Conservation (phyloP, 53 echinoderm and acorn worm species). For the Echinarachnius parma region DNA sequence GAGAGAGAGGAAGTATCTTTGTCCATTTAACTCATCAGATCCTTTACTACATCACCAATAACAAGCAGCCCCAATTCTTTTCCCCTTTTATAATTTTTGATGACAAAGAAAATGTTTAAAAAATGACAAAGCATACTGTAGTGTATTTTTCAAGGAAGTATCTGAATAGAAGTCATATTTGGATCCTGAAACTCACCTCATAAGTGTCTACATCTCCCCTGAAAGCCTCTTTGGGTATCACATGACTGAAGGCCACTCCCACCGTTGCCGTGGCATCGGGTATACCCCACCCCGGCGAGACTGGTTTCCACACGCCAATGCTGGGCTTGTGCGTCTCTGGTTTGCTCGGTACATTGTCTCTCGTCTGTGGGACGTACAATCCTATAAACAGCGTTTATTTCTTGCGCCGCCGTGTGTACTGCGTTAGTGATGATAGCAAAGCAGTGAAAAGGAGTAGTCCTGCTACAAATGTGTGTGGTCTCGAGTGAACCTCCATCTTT, state of each 20-base stretch:
- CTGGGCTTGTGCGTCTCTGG: constrained; percentile 6
- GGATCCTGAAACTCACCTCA: constrained; percentile 64
- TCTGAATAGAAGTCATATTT: no score
- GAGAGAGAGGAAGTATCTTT: no score
- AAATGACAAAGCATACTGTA: no score
- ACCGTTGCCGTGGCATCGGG: constrained; percentile 82
- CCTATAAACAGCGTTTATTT: constrained; percentile 37
- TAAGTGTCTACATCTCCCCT: constrained; percentile 82
- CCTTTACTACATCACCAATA: no score
- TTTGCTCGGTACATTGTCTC: background rate
- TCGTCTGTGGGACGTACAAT: constrained; percentile 32
- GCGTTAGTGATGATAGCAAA: constrained; percentile 12
- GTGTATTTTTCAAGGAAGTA: no score
- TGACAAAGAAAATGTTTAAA: no score
- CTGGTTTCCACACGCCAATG: constrained; percentile 64
- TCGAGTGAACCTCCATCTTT: constrained; percentile 25
- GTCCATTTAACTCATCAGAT: no score
- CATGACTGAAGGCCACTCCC: constrained; percentile 83
- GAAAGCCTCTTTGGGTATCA: constrained; percentile 89
- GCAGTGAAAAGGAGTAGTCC: background rate
- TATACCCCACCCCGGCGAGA: constrained; percentile 73
- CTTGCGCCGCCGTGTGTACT: background rate
- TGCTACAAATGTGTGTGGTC: constrained; percentile 36
- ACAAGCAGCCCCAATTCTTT: no score
- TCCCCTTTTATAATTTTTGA: no score